phyloP scores from a whole-genome alignment of 2,113 vertebrate species.

The Epinephelus cyanopodus region DNA sequence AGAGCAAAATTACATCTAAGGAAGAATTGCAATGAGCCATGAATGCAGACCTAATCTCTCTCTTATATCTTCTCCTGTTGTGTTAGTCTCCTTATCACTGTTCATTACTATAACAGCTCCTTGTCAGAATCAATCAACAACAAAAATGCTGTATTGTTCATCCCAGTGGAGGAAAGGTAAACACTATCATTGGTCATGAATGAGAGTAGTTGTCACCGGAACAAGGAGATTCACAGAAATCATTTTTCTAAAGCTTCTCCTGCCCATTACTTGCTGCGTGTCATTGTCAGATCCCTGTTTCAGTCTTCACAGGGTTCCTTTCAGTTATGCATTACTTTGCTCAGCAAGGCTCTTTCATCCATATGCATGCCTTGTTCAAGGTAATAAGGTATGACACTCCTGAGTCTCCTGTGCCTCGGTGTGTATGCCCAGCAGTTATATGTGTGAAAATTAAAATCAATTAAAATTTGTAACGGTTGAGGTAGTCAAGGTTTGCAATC shows the following conservation, averaged over 20 bases:
- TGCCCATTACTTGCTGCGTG: conserved; percentile 8
- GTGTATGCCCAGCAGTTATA: conserved; percentile 27
- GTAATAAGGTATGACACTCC: conserved; percentile 44
- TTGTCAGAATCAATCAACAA: conserved; percentile 41
- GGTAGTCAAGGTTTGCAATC: conserved; percentile 33
- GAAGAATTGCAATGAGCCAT: conserved; percentile 15
- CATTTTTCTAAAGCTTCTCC: conserved; percentile 29
- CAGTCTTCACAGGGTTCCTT: background rate
- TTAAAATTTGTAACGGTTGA: conserved; percentile 45
- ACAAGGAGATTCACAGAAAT: conserved; percentile 35
- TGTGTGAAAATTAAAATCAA: conserved; percentile 64
- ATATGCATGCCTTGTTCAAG: conserved; percentile 46
- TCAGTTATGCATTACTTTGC: conserved; percentile 15
- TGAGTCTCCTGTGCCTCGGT: conserved; percentile 15
- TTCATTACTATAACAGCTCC: conserved; percentile 26
- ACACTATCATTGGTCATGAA: conserved; percentile 34
- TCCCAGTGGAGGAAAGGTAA: conserved; percentile 38
- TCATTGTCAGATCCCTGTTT: conserved; percentile 32
- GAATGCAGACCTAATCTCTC: conserved; percentile 29
- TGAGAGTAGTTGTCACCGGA: conserved; percentile 28
- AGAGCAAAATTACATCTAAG: background rate
- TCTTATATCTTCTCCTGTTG: conserved; percentile 9
- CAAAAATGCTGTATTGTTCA: conserved; percentile 36
- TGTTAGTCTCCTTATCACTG: conserved; percentile 33
- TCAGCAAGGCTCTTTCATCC: conserved; percentile 40